Percentiles rank a stretch among this genome's conserved stretches.
Evolutionary conservation across 2,888 invertebrate species (phyloP).

Genomic region (Coelopa pilipes): DNA sequence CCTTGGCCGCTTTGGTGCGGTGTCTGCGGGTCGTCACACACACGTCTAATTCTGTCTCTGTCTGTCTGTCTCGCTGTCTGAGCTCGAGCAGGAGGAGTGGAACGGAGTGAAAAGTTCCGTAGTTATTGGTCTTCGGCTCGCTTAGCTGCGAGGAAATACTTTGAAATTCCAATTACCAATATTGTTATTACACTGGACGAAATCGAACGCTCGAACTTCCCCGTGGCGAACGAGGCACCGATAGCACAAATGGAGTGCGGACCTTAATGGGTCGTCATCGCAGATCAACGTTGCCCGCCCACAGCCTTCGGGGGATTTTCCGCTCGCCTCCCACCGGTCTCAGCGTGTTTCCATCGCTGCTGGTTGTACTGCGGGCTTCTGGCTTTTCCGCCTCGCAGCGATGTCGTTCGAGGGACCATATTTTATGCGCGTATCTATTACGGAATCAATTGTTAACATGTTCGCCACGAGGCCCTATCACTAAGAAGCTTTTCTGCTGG

Average conservation of each 20-base stretch:
- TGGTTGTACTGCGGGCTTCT: not conserved
- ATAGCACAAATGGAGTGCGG: too few species aligned
- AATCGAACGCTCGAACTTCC: not conserved
- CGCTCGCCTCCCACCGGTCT: too few species aligned
- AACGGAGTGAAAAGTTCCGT: slow-evolving; percentile 12
- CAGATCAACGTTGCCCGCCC: not conserved
- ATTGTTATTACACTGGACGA: slow-evolving; percentile 41
- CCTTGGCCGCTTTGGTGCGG: too few species aligned
- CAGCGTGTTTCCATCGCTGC: not conserved
- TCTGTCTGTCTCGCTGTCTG: not conserved
- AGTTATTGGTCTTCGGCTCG: slow-evolving; percentile 6
- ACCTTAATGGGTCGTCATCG: not conserved
- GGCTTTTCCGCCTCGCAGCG: not conserved
- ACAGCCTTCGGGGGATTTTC: not conserved
- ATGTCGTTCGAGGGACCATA: not conserved
- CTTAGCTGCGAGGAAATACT: slow-evolving; percentile 25
- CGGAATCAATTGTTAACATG: slow-evolving; percentile 27
- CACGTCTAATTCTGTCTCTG: not conserved
- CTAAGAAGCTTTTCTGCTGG: not conserved
- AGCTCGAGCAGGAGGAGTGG: not conserved
- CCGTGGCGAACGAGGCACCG: too few species aligned
- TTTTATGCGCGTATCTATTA: slow-evolving; percentile 18
- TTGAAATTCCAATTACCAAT: slow-evolving; percentile 43
- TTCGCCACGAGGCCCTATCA: not conserved
- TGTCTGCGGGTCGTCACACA: not conserved